Evolutionary conservation across 1,140 invertebrate genomes (phyloP).

Genomic region (Polypedilum vanderplanki): DNA sequence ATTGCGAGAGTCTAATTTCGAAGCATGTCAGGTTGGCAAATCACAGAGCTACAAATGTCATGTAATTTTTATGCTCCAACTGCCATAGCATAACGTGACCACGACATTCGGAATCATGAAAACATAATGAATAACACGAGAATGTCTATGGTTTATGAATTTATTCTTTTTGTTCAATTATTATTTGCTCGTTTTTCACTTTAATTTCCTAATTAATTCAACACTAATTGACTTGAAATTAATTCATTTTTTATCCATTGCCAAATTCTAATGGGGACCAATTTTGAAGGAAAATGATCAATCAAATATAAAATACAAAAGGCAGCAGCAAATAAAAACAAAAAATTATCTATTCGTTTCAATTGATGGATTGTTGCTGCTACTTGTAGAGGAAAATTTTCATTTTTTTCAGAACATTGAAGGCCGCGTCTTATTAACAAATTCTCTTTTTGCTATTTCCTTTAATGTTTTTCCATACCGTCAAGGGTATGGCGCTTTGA

Average conservation of each 20-base stretch:
- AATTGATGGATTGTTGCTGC: too few species aligned
- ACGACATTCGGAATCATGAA: not conserved
- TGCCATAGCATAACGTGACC: not conserved
- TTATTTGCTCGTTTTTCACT: not conserved
- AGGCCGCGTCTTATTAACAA: too few species aligned
- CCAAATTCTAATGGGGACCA: not conserved
- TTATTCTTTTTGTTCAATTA: not conserved
- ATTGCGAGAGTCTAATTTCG: too few species aligned
- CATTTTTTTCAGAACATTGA: too few species aligned
- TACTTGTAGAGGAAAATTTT: too few species aligned
- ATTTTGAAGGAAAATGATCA: not conserved
- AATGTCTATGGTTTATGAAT: not conserved
- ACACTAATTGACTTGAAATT: not conserved
- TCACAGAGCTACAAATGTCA: not conserved
- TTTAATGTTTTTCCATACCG: too few species aligned
- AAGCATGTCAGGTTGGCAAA: not conserved
- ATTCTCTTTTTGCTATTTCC: too few species aligned
- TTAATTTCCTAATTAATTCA: not conserved
- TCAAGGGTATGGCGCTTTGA: too few species aligned
- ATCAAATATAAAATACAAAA: not conserved
- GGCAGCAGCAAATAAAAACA: too few species aligned
- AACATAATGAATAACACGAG: not conserved
- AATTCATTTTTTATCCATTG: constrained; percentile 6
- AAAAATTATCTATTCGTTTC: too few species aligned
- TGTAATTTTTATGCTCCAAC: not conserved